Evolutionary conservation across 1,140 invertebrate genomes (phyloP), one percentile per base, ranked within the genome.

Genomic region (Pissodes strobi): DNA sequence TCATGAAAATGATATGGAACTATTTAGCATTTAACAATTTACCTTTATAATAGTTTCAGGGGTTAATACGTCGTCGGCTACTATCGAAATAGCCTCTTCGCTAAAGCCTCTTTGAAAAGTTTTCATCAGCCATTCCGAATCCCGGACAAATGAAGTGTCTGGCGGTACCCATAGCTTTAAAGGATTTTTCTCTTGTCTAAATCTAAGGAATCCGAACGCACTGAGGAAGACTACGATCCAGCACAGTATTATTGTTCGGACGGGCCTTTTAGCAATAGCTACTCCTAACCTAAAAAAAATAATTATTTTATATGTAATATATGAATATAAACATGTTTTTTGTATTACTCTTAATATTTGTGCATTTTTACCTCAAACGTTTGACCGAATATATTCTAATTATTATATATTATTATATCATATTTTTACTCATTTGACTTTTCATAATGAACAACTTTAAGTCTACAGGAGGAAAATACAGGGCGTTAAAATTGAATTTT

Each of bases 61-160:
- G 41, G 84, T 80, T 27, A 91, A 78, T 22, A 91, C 82, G 82
- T 91, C 83, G 19, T 88, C 81, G 19, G 85, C 86, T 18, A 83
- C 84, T 25, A 89, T 76, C 62, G 90, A 80, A 9, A 87, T 74
- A 43, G 76, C 81, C 76, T 91, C 84, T 10, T 85, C 69, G 59
- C 87, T 79, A 67, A 86, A 82, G 17, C 84, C 86, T 39, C 83
- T 83, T 52, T 84, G 82, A 78, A 88, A 88, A 61, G 84, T 85
- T n/a, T 82, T 77, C 70, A 88, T 84, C 37, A 90, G 81, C 88
- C 89, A 90, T 59, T 90, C 83, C 4, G 88, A 87, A 61, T 90
- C 86, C 63, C 73, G 72, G 30, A 83, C 82, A 76, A 90, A 91
- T 60, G 87, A 84, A 0, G 88, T 89, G 57, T 89, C 78, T 48